Evolutionary conservation across 2,888 invertebrate species (phyloP).

Genomic region (Myopa testacea): DNA sequence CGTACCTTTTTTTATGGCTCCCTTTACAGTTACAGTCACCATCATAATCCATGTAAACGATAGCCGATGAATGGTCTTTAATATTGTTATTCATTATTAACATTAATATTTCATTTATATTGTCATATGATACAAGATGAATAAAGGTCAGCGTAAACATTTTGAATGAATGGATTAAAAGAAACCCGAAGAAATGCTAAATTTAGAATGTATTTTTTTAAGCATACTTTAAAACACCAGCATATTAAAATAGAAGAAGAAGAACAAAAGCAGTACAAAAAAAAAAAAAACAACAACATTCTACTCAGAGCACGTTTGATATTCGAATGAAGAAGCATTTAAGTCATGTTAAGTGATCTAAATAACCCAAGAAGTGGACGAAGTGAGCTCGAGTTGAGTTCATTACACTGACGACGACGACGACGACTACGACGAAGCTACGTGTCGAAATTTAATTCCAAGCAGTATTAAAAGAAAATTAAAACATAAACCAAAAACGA

Average conservation of each 20-base stretch:
- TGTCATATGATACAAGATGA: too few species aligned
- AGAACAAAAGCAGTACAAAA: neutral
- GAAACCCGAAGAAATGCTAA: too few species aligned
- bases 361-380: constrained; percentile 10
- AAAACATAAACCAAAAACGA: constrained; percentile 4
- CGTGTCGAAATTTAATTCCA: constrained; percentile 38
- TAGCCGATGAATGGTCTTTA: too few species aligned
- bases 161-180: too few species aligned
- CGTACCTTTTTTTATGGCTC: too few species aligned
- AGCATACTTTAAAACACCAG: too few species aligned
- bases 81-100: too few species aligned
- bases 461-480: constrained; percentile 8
- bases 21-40: too few species aligned
- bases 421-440: constrained; percentile 9
- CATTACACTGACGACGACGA: constrained; percentile 30
- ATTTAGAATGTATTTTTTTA: too few species aligned
- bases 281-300: neutral
- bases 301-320: neutral
- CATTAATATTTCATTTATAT: too few species aligned
- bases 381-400: constrained; percentile 1
- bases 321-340: constrained; percentile 24
- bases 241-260: neutral
- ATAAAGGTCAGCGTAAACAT: too few species aligned
- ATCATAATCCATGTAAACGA: too few species aligned
- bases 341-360: constrained; percentile 33